Evolutionary conservation across 2,113 vertebrate genomes (phyloP), one percentile per base, ranked within the genome.

Genomic region (Oreocharis arfaki): DNA sequence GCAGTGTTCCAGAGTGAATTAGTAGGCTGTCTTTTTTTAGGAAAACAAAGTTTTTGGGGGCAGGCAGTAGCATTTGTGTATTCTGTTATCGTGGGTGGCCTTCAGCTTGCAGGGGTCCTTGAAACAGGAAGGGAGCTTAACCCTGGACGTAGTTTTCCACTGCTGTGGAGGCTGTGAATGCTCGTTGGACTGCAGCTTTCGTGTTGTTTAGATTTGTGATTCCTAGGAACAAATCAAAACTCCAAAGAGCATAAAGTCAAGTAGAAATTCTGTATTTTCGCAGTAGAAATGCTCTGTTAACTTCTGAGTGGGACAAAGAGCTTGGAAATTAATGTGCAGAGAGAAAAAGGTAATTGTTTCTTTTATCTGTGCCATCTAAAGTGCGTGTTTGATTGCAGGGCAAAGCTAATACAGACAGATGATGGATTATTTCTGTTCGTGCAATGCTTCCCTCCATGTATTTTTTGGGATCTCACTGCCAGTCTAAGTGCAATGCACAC

Each of bases 51-150:
- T 37, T 95, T 90, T 68, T 86, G 2, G 82, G 79, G 82, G 44
- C 84, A 70, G 87, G 79, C 89, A 18, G 84, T 69, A 84, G 91
- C 46, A 6, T 70, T 88, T 91, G 59, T 83, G 52, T 87, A 8
- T 69, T 89, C 89, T 63, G 42, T 71, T 94, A 46, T 23, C 39
- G 19, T 96, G 94, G 84, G 95, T 95, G 93, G 94, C 84, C 91
- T 94, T 85, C 47, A 22, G 70, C 35, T 91, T 26, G 65, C 63
- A 76, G 78, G 77, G 82, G 74, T 83, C 93, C 92, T 86, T 85
- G 65, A 32, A 69, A 53, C 57, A 63, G 92, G 92, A 91, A 69
- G 75, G 35, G 81, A 73, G 6, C 46, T 56, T 13, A n/a, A 35
- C 52, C 47, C 9, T 26, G 69, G 69, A 13, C 0, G 0, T 22